phyloP scores from a whole-genome alignment of 2,888 invertebrate genomes.

The Iselma pallidipennis region DNA sequence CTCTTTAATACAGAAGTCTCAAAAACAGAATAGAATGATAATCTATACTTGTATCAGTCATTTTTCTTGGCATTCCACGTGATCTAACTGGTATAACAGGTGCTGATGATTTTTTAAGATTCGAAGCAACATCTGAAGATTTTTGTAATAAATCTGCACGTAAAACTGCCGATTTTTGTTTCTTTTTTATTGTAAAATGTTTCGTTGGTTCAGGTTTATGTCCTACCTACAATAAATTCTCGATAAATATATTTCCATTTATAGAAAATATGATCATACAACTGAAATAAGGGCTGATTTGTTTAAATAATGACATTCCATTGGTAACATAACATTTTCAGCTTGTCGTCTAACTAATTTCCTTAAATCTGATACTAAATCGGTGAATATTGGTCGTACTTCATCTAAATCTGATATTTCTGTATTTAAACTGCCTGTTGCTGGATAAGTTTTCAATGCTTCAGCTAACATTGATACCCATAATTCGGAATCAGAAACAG shows the following conservation, averaged over 20 bases:
- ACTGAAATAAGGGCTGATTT: constrained; percentile 88
- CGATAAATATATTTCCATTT: background rate
- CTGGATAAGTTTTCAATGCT: constrained; percentile 91
- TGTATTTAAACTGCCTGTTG: constrained; percentile 85
- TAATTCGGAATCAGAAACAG: constrained; percentile 88
- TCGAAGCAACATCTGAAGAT: constrained; percentile 86
- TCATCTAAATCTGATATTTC: constrained; percentile 88
- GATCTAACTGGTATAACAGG: constrained; percentile 88
- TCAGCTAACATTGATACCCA: constrained; percentile 98
- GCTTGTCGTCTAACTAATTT: constrained; percentile 82
- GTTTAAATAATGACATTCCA: constrained; percentile 96
- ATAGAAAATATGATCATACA: constrained; percentile 54
- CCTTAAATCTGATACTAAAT: constrained; percentile 82
- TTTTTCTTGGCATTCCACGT: constrained; percentile 89
- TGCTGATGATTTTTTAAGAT: constrained; percentile 84
- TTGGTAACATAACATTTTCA: constrained; percentile 84
- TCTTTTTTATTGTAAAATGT: constrained; percentile 91
- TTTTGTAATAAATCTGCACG: constrained; percentile 89
- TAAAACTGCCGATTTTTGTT: constrained; percentile 91
- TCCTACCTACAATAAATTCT: constrained; percentile 63
- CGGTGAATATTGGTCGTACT: constrained; percentile 86
- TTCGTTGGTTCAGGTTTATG: constrained; percentile 83
- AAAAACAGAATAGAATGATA: background rate
- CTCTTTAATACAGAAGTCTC: background rate
- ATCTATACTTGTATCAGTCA: constrained; percentile 88